Evolutionary conservation across 37 sponge, comb jelly and placozoan genomes (phyloP), one percentile per base, ranked within the genome.

Genomic region (Mnemiopsis leidyi): DNA sequence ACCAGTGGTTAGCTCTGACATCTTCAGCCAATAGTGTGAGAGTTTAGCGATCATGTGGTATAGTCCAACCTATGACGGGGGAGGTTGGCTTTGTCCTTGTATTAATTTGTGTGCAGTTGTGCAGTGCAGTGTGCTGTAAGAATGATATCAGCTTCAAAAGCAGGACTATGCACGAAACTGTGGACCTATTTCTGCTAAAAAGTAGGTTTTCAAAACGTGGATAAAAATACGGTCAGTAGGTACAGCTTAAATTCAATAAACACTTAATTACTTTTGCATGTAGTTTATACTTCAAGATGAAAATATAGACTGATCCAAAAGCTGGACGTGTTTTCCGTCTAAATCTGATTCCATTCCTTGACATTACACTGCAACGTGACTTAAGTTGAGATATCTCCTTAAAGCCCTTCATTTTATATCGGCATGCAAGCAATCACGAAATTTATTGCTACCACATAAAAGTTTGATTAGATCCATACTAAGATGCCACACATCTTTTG

Each of bases 401-500:
- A 18, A 48, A 48, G 61, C 61, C 61, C 61, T 48, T 5, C 61
- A 48, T 48, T 48, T 48, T 48, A 48, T 48, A 48, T 48, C 61
- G 13, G 61, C 61, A 48, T 18, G 61, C 61, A 48, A 48, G 61
- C 61, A 48, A 48, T 48, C 61, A 48, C 61, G 61, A 48, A 48
- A 48, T 48, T 48, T 48, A 48, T 5, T 48, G 61, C 61, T 48
- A 48, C 61, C 61, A 48, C 61, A 48, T 48, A 48, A 48, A 48
- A 48, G 61, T 48, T 48, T 48, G n/a, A 77, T 77, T 77, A 32
- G 79, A 77, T 77, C 26, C 79, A 33, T 77, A 28, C 16, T 32
- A 77, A 77, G 33, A 77, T 77, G 79, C 79, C 79, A 77, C 79
- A 31, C 79, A 77, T 77, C 61, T 48, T 13, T 13, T 13, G 13